phyloP scores from a whole-genome alignment of 2,113 vertebrate species.

The Colistium nudipinnis region DNA sequence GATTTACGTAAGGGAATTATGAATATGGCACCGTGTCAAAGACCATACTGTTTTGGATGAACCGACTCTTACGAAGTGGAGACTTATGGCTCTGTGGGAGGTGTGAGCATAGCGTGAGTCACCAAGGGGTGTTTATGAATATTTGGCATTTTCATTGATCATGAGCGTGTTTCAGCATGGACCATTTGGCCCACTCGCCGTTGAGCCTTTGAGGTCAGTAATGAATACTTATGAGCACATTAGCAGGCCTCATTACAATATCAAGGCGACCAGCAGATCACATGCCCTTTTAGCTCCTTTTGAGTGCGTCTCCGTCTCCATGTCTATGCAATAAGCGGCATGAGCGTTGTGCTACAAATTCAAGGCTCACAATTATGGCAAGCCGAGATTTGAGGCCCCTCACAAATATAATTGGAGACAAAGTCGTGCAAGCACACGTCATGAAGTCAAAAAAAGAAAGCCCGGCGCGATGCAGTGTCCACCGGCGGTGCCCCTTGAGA shows the following conservation, averaged over 20 bases:
- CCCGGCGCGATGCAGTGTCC: neutral
- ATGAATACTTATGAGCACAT: constrained; percentile 74
- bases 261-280: constrained; percentile 67
- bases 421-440: constrained; percentile 12
- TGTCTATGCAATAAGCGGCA: constrained; percentile 4
- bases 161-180: constrained; percentile 54
- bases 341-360: constrained; percentile 10
- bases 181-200: constrained; percentile 54
- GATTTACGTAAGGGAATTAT: constrained; percentile 3
- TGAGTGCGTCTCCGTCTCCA: constrained; percentile 24
- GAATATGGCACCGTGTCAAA: constrained; percentile 8
- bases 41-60: constrained; percentile 24
- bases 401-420: neutral
- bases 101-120: constrained; percentile 39
- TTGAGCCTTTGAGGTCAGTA: constrained; percentile 64
- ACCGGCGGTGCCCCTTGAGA: constrained; percentile 11
- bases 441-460: neutral
- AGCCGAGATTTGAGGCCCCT: neutral
- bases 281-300: constrained; percentile 52
- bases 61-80: neutral
- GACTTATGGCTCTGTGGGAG: constrained; percentile 9
- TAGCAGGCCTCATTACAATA: constrained; percentile 74
- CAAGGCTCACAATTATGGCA: constrained; percentile 4
- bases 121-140: constrained; percentile 64
- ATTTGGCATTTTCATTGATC: constrained; percentile 66